These are phyloP conservation scores for Drosophila pseudoobscura DNA, from an alignment of 1,140 invertebrate genomes.

Conservation along the genomic window DNA sequence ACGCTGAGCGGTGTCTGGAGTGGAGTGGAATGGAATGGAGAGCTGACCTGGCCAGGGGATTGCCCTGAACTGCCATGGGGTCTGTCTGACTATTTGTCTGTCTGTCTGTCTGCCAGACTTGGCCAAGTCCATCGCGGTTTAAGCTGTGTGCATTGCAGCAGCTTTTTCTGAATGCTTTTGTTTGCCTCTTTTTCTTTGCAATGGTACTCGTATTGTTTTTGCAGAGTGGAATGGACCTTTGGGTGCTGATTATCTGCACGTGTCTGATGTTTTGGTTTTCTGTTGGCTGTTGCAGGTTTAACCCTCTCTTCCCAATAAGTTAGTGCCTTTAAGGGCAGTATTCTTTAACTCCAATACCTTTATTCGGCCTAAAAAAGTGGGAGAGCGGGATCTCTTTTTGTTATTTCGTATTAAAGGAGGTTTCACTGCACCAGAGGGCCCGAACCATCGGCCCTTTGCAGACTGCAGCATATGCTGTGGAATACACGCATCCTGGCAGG, in stretches of 20 bases:
- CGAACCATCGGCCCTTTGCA: slow-evolving; percentile 16
- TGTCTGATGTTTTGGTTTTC: slow-evolving; percentile 39
- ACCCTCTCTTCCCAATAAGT: background rate
- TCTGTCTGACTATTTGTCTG: background rate
- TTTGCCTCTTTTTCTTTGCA: slow-evolving; percentile 24
- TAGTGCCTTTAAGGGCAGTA: no score
- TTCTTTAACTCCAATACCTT: no score
- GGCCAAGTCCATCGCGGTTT: slow-evolving; percentile 55
- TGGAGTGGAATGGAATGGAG: slow-evolving; percentile 16
- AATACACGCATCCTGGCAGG: slow-evolving; percentile 43
- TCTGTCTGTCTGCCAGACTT: slow-evolving; percentile 37
- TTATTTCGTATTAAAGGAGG: slow-evolving; percentile 59
- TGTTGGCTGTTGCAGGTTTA: slow-evolving; percentile 6
- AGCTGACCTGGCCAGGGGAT: slow-evolving; percentile 32
- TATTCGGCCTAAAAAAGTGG: no score
- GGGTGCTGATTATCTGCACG: slow-evolving; percentile 72
- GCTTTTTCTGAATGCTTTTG: slow-evolving; percentile 28
- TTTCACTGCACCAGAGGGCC: slow-evolving; percentile 10
- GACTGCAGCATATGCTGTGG: slow-evolving; percentile 38
- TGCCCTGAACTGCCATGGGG: slow-evolving; percentile 36
- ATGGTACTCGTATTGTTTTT: slow-evolving; percentile 43
- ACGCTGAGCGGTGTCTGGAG: slow-evolving; percentile 39
- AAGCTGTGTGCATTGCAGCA: slow-evolving; percentile 70
- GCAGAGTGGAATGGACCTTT: slow-evolving; percentile 38
- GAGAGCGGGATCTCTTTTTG: slow-evolving; percentile 18